Conservation (phyloP, 2,797 vertebrate species). For the Tangara arthus region DNA sequence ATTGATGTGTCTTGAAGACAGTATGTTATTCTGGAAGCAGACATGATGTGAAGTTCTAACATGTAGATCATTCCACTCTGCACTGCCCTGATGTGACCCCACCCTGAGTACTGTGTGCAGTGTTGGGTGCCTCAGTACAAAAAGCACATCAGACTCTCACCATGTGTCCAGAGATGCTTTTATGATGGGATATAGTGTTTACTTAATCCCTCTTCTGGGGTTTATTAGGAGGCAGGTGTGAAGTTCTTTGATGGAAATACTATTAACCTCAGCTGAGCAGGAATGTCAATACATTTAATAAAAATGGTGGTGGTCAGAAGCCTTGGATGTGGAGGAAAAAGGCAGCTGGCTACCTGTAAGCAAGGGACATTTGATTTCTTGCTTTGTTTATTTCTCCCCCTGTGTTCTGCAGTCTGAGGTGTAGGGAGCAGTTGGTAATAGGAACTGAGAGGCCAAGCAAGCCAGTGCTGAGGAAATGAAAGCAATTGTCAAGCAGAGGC, state of each 20-base stretch:
- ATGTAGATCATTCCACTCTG: not conserved
- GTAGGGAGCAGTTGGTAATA: not conserved
- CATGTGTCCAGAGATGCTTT: not conserved
- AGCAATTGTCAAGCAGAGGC: not conserved
- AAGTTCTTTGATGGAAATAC: not conserved
- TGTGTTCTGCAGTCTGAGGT: not conserved
- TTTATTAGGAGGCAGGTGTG: not conserved
- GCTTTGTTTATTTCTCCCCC: fast-evolving
- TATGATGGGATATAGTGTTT: not conserved
- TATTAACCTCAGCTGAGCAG: not conserved
- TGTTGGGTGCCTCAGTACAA: not conserved
- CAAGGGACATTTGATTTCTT: not conserved
- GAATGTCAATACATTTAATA: not conserved
- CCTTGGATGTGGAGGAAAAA: not conserved
- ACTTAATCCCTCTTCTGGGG: not conserved
- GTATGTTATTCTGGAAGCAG: not conserved
- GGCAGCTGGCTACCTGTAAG: not conserved
- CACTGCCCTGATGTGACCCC: not conserved
- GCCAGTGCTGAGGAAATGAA: not conserved
- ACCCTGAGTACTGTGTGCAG: not conserved
- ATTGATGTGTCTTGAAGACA: not conserved
- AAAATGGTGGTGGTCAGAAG: not conserved
- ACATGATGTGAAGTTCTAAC: not conserved
- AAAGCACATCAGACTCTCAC: not conserved
- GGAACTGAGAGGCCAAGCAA: not conserved